Conservation (phyloP, 2,888 invertebrate genomes). For the Arge pagana region DNA sequence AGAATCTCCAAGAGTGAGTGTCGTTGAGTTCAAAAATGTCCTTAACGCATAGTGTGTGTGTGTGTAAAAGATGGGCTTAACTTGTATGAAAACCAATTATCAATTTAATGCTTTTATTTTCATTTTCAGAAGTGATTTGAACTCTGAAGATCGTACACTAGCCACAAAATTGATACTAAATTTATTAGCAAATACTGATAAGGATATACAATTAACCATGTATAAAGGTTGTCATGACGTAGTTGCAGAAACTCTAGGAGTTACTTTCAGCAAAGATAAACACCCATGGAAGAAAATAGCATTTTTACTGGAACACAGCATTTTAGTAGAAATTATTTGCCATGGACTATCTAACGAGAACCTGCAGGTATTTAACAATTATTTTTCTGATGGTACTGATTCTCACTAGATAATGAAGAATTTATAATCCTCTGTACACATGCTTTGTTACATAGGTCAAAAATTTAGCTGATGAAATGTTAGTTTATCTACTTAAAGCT, state of each 20-base stretch:
- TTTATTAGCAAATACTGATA: slow-evolving; percentile 64
- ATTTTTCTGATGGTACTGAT: slow-evolving; percentile 2
- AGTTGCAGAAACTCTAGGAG: slow-evolving; percentile 63
- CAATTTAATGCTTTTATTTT: background rate
- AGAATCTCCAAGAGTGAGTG: slow-evolving; percentile 45
- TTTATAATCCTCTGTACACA: slow-evolving; percentile 6
- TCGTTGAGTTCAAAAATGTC: slow-evolving; percentile 50
- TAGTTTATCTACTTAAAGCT: slow-evolving; percentile 68
- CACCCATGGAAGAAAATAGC: slow-evolving; percentile 61
- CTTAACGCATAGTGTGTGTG: too few species aligned
- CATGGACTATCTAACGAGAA: slow-evolving; percentile 64
- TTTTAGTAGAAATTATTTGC: slow-evolving; percentile 69
- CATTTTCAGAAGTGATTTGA: slow-evolving; percentile 28
- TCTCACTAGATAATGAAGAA: background rate
- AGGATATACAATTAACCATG: slow-evolving; percentile 62
- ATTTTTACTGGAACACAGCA: slow-evolving; percentile 63
- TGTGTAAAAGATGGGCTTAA: background rate
- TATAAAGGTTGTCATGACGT: slow-evolving; percentile 63
- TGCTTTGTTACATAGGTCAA: slow-evolving; percentile 60
- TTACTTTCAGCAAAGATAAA: slow-evolving; percentile 50
- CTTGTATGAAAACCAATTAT: too few species aligned
- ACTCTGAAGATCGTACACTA: slow-evolving; percentile 37
- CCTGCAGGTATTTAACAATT: slow-evolving; percentile 47
- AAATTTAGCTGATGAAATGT: slow-evolving; percentile 64
- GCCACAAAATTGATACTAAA: slow-evolving; percentile 57